phyloP scores from a whole-genome alignment of 2,797 vertebrate genomes.

The Sebastes kiyomatsui region DNA sequence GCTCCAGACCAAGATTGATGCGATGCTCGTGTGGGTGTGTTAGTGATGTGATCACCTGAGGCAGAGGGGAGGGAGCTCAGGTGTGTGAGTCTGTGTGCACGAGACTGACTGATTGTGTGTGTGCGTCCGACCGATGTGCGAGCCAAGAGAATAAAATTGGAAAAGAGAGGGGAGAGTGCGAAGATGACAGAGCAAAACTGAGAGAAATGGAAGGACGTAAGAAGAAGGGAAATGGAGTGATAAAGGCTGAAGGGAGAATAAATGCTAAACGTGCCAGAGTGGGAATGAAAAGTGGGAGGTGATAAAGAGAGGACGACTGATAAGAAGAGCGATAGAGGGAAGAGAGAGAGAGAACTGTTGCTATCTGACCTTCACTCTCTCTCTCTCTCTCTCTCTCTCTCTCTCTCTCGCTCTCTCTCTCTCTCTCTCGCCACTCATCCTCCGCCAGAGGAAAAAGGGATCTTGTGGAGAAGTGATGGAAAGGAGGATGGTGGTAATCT shows the following conservation, averaged over 20 bases:
- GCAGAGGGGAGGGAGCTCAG: constrained; percentile 28
- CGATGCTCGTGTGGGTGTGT: constrained; percentile 53
- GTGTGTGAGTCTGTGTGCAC: constrained; percentile 24
- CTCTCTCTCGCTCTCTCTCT: not conserved
- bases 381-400: not conserved
- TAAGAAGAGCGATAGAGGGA: constrained; percentile 47
- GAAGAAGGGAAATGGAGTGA: constrained; percentile 34
- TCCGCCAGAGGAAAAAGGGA: constrained; percentile 55
- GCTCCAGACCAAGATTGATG: constrained; percentile 44
- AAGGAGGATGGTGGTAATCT: constrained; percentile 64
- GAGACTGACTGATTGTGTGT: not conserved
- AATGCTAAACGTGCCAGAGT: constrained; percentile 35
- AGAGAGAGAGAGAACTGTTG: constrained; percentile 42
- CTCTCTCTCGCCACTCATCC: constrained; percentile 30
- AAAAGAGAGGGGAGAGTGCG: constrained; percentile 27
- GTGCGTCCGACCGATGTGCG: not conserved
- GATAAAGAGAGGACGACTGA: constrained; percentile 51
- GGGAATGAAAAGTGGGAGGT: constrained; percentile 51
- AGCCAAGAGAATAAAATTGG: constrained; percentile 40
- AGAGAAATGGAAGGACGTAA: constrained; percentile 11
- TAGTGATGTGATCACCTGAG: constrained; percentile 64
- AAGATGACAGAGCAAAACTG: constrained; percentile 53
- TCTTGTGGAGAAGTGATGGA: constrained; percentile 57
- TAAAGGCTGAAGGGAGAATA: constrained; percentile 44
- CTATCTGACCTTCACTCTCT: constrained; percentile 67